Conservation (phyloP, 2,113 vertebrate genomes). For the Neogale vison region DNA sequence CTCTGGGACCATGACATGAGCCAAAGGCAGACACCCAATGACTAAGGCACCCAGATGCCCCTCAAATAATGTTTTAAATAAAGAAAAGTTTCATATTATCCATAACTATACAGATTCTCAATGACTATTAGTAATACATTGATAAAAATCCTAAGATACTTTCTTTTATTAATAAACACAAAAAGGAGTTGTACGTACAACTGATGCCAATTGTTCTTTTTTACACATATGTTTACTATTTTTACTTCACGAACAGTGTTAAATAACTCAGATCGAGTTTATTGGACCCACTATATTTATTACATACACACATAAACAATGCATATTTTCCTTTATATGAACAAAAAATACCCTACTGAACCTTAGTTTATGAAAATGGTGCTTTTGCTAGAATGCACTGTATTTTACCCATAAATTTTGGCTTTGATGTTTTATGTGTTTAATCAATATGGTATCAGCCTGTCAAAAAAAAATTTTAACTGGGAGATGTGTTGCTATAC, state of each 20-base stretch:
- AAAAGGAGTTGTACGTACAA: background rate
- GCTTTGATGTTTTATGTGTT: background rate
- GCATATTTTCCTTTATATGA: background rate
- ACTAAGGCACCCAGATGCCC: too few relatives aligned
- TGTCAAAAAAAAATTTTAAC: background rate
- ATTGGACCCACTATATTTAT: background rate
- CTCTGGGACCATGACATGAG: too few relatives aligned
- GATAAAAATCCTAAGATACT: background rate
- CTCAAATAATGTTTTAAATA: background rate
- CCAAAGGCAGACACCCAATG: too few relatives aligned
- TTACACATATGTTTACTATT: background rate
- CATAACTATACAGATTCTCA: background rate
- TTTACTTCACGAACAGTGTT: background rate
- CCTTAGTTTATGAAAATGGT: background rate
- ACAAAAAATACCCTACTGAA: background rate
- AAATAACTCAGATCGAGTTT: background rate
- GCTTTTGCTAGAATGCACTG: background rate
- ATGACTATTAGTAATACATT: background rate
- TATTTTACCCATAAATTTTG: background rate
- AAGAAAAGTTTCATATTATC: background rate
- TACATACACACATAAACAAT: background rate
- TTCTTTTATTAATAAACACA: background rate
- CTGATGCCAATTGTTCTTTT: background rate
- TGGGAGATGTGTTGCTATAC: background rate
- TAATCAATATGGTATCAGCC: background rate